These are phyloP conservation scores for Volucella inflata DNA, from an alignment of 2,888 invertebrate species.

Conservation along the genomic window DNA sequence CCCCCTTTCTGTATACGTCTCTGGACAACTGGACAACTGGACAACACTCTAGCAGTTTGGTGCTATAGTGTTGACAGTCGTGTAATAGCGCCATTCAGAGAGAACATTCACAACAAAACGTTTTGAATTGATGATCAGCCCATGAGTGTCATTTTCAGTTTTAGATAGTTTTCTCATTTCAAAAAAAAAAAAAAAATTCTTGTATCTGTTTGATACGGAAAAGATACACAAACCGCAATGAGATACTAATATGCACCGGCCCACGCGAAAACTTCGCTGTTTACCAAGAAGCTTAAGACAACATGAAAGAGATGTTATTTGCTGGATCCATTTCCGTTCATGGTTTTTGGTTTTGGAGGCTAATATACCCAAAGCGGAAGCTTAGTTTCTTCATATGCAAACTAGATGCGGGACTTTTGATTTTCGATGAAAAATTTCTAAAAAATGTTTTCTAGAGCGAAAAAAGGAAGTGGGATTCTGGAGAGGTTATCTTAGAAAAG, in stretches of 20 bases:
- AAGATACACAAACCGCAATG: conserved; percentile 52
- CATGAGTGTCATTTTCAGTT: conserved; percentile 63
- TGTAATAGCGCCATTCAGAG: conserved; percentile 61
- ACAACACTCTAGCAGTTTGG: too few species aligned
- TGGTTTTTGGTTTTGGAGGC: conserved; percentile 30
- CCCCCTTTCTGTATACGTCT: not conserved
- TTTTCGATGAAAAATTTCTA: not conserved
- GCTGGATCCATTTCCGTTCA: conserved; percentile 50
- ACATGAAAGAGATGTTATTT: conserved; percentile 1
- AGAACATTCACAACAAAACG: conserved; percentile 16
- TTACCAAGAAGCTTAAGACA: conserved; percentile 32
- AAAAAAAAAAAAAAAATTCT: not conserved
- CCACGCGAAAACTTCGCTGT: conserved; percentile 53
- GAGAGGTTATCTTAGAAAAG: not conserved
- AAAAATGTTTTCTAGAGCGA: conserved; percentile 7
- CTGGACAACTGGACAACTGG: too few species aligned
- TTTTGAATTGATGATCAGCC: conserved; percentile 44
- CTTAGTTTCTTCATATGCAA: conserved; percentile 24
- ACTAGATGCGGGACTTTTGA: conserved; percentile 2
- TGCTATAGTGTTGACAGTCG: conserved; percentile 62
- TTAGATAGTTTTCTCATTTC: conserved; percentile 35
- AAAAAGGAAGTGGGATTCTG: conserved; percentile 1
- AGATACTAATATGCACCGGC: conserved; percentile 47
- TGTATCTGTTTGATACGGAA: not conserved
- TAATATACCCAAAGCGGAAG: conserved; percentile 61